phyloP scores from a whole-genome alignment of 2,113 vertebrate species.

The Phalacrocorax aristotelis region DNA sequence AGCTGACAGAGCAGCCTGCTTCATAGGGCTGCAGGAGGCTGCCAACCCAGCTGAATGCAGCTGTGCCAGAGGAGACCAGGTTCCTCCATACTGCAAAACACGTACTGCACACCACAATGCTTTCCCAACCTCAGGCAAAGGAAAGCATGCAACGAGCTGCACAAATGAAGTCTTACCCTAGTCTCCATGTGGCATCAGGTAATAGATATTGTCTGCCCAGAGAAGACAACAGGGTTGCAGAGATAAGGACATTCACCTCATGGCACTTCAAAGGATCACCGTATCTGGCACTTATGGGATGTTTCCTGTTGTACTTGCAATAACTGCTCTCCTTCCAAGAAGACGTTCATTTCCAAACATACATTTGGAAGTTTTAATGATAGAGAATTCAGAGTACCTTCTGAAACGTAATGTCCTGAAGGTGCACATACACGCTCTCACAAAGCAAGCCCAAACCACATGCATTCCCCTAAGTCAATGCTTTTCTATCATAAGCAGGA shows the following conservation, averaged over 20 bases:
- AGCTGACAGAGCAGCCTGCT: background rate
- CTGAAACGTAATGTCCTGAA: background rate
- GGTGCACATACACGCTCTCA: background rate
- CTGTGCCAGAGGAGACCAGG: background rate
- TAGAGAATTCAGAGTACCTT: background rate
- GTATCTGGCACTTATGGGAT: background rate
- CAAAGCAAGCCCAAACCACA: background rate
- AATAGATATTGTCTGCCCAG: background rate
- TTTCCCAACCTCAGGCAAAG: background rate
- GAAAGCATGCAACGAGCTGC: background rate
- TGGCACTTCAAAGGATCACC: background rate
- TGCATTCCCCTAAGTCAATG: background rate
- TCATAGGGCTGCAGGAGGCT: background rate
- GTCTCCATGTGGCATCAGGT: background rate
- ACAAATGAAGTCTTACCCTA: background rate
- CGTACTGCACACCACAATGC: background rate
- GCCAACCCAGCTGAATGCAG: background rate
- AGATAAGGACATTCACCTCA: background rate
- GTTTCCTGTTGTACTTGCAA: background rate
- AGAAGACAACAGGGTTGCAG: background rate
- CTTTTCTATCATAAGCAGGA: background rate
- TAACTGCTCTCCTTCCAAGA: background rate
- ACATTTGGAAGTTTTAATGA: background rate
- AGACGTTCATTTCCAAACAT: background rate
- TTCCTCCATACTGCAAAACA: rapidly evolving